phyloP scores from a whole-genome alignment of 1,140 invertebrate genomes.

The Archivesica marissinica region DNA sequence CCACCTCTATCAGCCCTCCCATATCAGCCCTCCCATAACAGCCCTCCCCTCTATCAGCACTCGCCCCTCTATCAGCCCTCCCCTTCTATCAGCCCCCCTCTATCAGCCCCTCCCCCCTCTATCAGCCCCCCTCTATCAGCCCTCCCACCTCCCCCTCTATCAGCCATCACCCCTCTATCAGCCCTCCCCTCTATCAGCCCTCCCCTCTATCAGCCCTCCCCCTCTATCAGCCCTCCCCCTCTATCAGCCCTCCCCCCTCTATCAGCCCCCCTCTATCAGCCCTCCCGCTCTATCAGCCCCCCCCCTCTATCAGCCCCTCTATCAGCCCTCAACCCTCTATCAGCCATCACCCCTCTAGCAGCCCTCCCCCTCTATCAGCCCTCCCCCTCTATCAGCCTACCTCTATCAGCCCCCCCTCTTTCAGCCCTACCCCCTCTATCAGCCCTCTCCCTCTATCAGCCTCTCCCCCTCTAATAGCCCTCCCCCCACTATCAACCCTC shows the following conservation, averaged over 20 bases:
- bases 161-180: too few species aligned
- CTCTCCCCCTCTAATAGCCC: background rate
- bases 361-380: background rate
- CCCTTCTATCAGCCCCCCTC: too few species aligned
- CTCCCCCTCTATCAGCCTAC: background rate
- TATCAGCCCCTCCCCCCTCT: too few species aligned
- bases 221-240: background rate
- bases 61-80: too few species aligned
- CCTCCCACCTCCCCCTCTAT: too few species aligned
- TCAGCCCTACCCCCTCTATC: background rate
- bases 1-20: too few species aligned
- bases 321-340: background rate
- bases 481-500: background rate
- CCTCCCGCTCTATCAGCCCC: background rate
- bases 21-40: background rate
- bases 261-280: background rate
- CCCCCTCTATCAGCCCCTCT: background rate
- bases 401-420: background rate
- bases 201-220: background rate
- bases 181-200: background rate
- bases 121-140: background rate
- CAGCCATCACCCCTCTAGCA: background rate
- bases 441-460: background rate
- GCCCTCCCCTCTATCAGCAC: too few species aligned
- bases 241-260: background rate